Base-by-base conservation (phyloP, 2,888 invertebrate genomes). In the Beris morrisii region DNA sequence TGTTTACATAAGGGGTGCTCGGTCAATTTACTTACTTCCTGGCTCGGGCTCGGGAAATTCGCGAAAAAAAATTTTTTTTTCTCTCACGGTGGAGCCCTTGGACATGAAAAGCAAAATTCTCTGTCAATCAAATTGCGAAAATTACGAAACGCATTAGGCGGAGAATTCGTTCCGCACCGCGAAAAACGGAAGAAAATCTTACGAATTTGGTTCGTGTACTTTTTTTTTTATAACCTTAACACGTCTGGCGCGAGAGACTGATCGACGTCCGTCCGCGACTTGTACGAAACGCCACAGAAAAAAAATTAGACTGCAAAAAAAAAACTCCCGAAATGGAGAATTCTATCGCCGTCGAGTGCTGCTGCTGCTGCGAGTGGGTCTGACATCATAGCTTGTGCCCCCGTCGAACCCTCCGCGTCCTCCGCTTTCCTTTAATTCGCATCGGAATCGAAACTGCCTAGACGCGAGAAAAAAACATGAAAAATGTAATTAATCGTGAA, bases 1-100 rank as follows among this genome's bases (percentile, higher is more conserved):
- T 58, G 59, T 59, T 59, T 59, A 59, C 50, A 59, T 59, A 59
- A 59, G 59, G 32, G 7, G 58, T 28, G 13, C 59, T 48, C 15
- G 32, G 28, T 28, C 45, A 32, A 46, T 48, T 32, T 13, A 32
- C 32, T 59, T 48, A 13, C 50, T 7, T 50, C 22, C 22, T 22
- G 22, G 22, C 22, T 22, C 22, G 9, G 38, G 12, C 30, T 22
- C n/a, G 28, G 58, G 3, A 58, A 45, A 30, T 46, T 38, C 38
- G 38, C 38, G 38, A 38, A 46, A 31, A 59, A 59, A 59, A n/a
- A 13, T 22, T 22, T 22, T 22, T 22, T 22, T 22, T 3, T 22
- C 22, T 31, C 31, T 48, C 48, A 59, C 13, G 5, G 48, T 4
- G 50, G 22, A 6, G 61, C 50, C 4, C 9, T 15, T 30, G 50